Evolutionary conservation across 2,113 vertebrate species (phyloP).

Genomic region (Suncus etruscus): DNA sequence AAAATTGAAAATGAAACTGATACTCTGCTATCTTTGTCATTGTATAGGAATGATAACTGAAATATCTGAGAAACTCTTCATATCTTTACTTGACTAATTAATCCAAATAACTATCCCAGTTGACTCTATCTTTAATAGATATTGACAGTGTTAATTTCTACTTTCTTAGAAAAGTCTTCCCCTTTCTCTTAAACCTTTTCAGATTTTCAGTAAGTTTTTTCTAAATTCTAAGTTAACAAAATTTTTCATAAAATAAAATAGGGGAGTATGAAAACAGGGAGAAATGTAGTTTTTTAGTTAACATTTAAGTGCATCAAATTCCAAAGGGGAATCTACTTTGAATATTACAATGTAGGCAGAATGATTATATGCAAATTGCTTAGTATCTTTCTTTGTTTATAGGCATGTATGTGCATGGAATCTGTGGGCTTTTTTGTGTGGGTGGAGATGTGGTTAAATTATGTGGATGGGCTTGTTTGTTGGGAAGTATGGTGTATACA

Average conservation of each 20-base stretch:
- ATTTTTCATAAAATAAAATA: conserved; percentile 60
- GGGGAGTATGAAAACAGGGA: not conserved
- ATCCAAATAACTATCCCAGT: not conserved
- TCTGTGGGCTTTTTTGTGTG: conserved; percentile 72
- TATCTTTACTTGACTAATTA: not conserved
- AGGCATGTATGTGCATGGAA: conserved; percentile 57
- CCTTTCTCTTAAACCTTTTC: conserved; percentile 38
- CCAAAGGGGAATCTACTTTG: conserved; percentile 51
- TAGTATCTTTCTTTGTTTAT: conserved; percentile 66
- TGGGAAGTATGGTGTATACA: conserved; percentile 73
- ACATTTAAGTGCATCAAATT: conserved; percentile 32
- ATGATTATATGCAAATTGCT: conserved; percentile 69
- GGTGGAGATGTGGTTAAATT: conserved; percentile 74
- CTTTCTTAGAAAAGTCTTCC: conserved; percentile 35
- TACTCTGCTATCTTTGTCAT: not conserved
- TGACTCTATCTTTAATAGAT: not conserved
- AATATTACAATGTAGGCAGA: conserved; percentile 53
- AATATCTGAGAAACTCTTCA: not conserved
- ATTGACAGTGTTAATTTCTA: not conserved
- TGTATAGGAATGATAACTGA: conserved; percentile 3
- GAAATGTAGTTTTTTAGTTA: conserved; percentile 56
- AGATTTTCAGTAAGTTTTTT: conserved; percentile 42
- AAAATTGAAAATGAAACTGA: not conserved
- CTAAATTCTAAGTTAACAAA: conserved; percentile 34
- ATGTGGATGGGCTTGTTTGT: conserved; percentile 74